These are phyloP conservation scores for Psilopogon haemacephalus DNA, from an alignment of 2,113 vertebrate species.

Conservation along the genomic window DNA sequence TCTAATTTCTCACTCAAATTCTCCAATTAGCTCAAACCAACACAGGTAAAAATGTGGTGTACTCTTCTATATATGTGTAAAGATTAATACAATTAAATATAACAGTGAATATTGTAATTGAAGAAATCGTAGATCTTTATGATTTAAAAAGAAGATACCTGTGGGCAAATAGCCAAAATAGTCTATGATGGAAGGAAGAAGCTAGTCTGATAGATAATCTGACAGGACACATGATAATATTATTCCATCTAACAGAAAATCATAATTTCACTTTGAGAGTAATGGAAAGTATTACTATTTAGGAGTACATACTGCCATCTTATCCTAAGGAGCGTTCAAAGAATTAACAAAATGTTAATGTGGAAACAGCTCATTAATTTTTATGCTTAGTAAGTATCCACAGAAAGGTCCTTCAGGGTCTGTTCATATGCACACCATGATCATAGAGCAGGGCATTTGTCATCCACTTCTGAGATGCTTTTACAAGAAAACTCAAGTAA, in stretches of 20 bases:
- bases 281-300: conserved; percentile 10
- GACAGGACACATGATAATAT: not conserved
- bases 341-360: not conserved
- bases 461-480: not conserved
- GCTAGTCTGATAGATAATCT: not conserved
- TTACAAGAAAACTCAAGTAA: not conserved
- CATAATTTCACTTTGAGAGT: conserved; percentile 21
- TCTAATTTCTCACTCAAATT: no score
- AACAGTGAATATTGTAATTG: not conserved
- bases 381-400: not conserved
- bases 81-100: not conserved
- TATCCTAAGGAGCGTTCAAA: not conserved
- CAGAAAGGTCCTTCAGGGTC: not conserved
- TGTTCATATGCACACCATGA: not conserved
- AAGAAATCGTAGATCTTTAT: not conserved
- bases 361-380: not conserved
- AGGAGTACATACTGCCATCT: not conserved
- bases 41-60: accelerated
- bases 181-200: not conserved
- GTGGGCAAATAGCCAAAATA: not conserved
- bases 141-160: accelerated
- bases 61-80: not conserved
- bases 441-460: not conserved
- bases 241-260: not conserved
- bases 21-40: no score